phyloP scores from a whole-genome alignment of 2,797 vertebrate species.

The Enteromius trimaculatus region DNA sequence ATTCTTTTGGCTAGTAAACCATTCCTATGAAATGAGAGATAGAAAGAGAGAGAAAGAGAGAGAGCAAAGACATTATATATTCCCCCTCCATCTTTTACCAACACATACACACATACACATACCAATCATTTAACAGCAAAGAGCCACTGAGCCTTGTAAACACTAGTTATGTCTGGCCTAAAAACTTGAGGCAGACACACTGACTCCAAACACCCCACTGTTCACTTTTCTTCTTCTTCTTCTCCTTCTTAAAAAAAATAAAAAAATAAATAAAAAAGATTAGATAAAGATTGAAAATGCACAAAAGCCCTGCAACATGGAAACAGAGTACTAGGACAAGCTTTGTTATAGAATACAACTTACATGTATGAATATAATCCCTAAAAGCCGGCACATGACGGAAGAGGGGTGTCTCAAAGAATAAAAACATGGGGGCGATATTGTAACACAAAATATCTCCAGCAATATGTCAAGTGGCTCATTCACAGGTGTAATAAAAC shows the following conservation, averaged over 20 bases:
- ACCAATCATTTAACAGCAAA: slow-evolving; percentile 78
- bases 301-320: not conserved
- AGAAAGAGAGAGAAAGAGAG: not conserved
- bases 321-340: not conserved
- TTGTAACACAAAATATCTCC: not conserved
- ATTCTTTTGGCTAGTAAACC: slow-evolving; percentile 78
- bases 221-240: slow-evolving; percentile 54
- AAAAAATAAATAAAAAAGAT: not conserved
- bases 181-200: slow-evolving; percentile 81
- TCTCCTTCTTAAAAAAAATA: slow-evolving; percentile 8
- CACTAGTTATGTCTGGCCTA: slow-evolving; percentile 81
- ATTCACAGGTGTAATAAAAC: not conserved
- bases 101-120: slow-evolving; percentile 57
- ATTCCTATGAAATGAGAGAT: slow-evolving; percentile 71
- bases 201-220: slow-evolving; percentile 75
- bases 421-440: not conserved
- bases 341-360: not conserved
- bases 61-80: slow-evolving; percentile 64
- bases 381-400: not conserved
- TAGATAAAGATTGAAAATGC: not conserved
- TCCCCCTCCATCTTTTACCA: slow-evolving; percentile 63
- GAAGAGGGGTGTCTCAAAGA: not conserved
- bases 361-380: not conserved
- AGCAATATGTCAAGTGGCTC: not conserved
- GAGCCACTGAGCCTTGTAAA: slow-evolving; percentile 82